Evolutionary conservation across 1,140 invertebrate genomes (phyloP).

Genomic region (Anagrus nilaparvatae): DNA sequence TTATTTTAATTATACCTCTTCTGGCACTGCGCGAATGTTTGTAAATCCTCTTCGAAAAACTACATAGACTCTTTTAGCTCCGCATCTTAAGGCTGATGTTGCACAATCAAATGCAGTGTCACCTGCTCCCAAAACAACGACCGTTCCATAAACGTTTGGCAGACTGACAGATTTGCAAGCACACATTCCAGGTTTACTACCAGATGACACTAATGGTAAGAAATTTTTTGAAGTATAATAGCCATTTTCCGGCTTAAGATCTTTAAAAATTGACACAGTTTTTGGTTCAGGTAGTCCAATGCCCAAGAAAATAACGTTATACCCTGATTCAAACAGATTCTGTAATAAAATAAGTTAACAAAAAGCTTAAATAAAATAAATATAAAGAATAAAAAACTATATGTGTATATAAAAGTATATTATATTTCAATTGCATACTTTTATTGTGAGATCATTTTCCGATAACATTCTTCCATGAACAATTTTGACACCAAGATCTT

Average conservation of each 20-base stretch:
- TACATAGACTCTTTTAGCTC: conserved; percentile 83
- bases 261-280: conserved; percentile 65
- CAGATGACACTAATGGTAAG: conserved; percentile 73
- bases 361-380: too few relatives aligned
- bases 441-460: conserved; percentile 57
- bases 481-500: conserved; percentile 87
- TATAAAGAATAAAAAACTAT: too few relatives aligned
- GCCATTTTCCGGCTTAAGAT: conserved; percentile 68
- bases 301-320: conserved; percentile 81
- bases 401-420: too few relatives aligned
- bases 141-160: conserved; percentile 72
- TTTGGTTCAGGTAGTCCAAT: conserved; percentile 92
- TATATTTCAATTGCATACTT: conserved; percentile 37
- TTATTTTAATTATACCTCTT: conserved; percentile 62
- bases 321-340: conserved; percentile 57
- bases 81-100: conserved; percentile 91
- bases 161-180: conserved; percentile 56
- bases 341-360: conserved; percentile 34
- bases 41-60: conserved; percentile 87
- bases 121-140: conserved; percentile 90
- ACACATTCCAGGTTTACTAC: conserved; percentile 82
- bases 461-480: conserved; percentile 53
- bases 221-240: conserved; percentile 96
- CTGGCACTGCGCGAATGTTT: conserved; percentile 91
- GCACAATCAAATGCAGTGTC: conserved; percentile 99